A percentile compares a stretch with the other conserved stretches of the same genome.
phyloP scores from a whole-genome alignment of 1,140 invertebrate species.

The Drosophila sturtevanti region DNA sequence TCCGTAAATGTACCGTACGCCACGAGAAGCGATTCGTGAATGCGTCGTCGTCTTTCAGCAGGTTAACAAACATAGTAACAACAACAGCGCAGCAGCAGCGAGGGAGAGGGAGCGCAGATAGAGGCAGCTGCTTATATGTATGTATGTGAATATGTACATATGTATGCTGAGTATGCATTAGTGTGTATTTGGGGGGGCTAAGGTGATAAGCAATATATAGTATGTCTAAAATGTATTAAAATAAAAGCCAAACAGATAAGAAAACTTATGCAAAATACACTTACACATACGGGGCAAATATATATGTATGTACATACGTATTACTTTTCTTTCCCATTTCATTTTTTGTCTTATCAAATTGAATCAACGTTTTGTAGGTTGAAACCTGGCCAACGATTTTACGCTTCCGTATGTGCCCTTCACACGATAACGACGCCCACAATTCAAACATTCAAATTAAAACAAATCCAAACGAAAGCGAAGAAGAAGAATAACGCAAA shows the following conservation, averaged over 20 bases:
- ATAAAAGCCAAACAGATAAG: conserved; percentile 4
- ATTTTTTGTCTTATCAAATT: conserved; percentile 30
- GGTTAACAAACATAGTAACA: neutral
- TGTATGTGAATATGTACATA: neutral
- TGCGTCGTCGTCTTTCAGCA: conserved; percentile 25
- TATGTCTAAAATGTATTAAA: conserved; percentile 29
- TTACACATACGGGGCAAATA: conserved; percentile 22
- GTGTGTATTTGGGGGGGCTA: conserved; percentile 24
- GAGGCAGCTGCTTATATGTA: neutral
- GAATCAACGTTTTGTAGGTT: conserved; percentile 6
- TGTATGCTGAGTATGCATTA: neutral
- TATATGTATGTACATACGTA: neutral
- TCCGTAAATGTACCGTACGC: conserved; percentile 46
- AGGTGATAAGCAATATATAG: conserved; percentile 37
- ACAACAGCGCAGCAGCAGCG: neutral
- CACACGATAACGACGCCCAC: conserved; percentile 38
- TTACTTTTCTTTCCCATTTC: conserved; percentile 7
- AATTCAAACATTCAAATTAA: conserved; percentile 20
- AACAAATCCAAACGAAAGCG: conserved; percentile 41
- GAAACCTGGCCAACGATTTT: conserved; percentile 28
- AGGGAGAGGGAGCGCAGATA: neutral
- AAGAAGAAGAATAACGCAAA: conserved; percentile 34
- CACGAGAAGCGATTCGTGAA: conserved; percentile 43
- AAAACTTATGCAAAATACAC: conserved; percentile 19
- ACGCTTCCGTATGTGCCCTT: conserved; percentile 46